Percentiles rank a stretch among this genome's conserved stretches.
phyloP scores from a whole-genome alignment of 2,797 vertebrate species.

The Oreortyx pictus region DNA sequence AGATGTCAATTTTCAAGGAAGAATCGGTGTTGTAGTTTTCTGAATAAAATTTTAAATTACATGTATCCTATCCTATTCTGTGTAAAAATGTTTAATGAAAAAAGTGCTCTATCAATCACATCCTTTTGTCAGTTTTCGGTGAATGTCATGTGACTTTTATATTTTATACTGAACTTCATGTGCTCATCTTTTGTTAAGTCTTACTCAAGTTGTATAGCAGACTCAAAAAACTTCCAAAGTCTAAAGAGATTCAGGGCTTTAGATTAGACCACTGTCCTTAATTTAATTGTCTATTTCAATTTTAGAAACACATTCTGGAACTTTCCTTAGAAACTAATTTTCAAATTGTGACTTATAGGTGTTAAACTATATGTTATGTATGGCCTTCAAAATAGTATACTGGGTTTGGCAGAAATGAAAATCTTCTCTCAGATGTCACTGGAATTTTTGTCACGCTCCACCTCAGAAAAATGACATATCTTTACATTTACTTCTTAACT shows the following conservation, averaged over 20 bases:
- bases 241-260: background rate
- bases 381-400: background rate
- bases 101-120: background rate
- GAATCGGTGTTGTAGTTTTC: background rate
- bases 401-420: background rate
- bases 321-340: background rate
- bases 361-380: background rate
- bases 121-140: background rate
- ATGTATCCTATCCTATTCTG: background rate
- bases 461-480: background rate
- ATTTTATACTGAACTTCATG: background rate
- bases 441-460: background rate
- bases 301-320: background rate
- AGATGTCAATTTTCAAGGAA: background rate
- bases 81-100: background rate
- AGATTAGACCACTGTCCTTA: background rate
- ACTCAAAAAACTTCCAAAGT: background rate
- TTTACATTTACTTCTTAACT: background rate
- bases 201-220: background rate
- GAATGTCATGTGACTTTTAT: background rate
- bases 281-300: background rate
- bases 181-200: background rate
- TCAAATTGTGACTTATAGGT: background rate
- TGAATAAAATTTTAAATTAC: background rate
- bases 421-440: background rate